Conservation (phyloP, 2,113 vertebrate species). For the Oophaga pumilio region DNA sequence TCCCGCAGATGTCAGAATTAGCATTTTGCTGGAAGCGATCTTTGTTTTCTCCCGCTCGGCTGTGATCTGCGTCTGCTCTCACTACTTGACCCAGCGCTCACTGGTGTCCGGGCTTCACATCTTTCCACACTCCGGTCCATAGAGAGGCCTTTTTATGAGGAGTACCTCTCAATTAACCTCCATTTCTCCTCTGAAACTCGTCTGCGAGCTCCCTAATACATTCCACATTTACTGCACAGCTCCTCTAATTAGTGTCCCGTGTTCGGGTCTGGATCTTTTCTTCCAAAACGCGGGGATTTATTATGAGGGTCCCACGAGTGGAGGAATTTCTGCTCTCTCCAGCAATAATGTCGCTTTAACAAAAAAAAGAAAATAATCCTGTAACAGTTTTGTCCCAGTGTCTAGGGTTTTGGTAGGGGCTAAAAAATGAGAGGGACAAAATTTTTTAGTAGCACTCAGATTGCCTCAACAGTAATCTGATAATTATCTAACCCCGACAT, state of each 20-base stretch:
- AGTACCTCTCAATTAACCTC: constrained; percentile 40
- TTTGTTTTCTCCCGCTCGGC: neutral
- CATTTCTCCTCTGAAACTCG: constrained; percentile 8
- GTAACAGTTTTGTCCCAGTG: too few relatives aligned
- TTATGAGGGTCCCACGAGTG: neutral
- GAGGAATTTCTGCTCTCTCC: neutral
- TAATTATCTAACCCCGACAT: too few relatives aligned
- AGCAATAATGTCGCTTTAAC: neutral
- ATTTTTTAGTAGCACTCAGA: too few relatives aligned
- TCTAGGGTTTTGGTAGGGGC: too few relatives aligned
- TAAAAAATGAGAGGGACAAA: too few relatives aligned
- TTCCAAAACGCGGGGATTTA: neutral
- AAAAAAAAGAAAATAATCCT: too few relatives aligned
- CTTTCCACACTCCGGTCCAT: constrained; percentile 33
- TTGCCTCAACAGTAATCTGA: too few relatives aligned
- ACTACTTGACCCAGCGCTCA: neutral
- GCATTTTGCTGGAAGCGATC: neutral
- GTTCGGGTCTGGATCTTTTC: constrained; percentile 21
- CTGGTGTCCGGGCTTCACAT: constrained; percentile 32
- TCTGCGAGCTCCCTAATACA: constrained; percentile 10
- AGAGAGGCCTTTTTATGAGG: constrained; percentile 23
- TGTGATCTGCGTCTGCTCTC: neutral
- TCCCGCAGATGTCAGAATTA: constrained; percentile 7
- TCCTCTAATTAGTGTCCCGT: neutral
- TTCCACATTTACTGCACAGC: constrained; percentile 29